These are phyloP conservation scores for Ariolimax columbianus DNA, from an alignment of 2,888 invertebrate genomes.

Conservation along the genomic window DNA sequence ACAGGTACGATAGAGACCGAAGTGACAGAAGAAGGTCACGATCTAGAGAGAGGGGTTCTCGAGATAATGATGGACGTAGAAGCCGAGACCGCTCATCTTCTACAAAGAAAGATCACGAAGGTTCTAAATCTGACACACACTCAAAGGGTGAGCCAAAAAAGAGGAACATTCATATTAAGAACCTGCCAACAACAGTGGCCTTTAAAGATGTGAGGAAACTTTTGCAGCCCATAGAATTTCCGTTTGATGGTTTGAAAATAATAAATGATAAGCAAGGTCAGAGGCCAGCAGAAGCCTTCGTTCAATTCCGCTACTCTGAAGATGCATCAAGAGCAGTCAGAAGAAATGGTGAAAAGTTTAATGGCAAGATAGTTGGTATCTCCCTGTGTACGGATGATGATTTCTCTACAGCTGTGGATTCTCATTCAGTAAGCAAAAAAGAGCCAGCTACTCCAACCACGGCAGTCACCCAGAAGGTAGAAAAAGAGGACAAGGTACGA, in stretches of 20 bases:
- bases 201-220: slow-evolving; percentile 90
- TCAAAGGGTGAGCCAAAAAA: slow-evolving; percentile 1
- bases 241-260: slow-evolving; percentile 90
- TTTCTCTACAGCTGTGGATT: slow-evolving; percentile 88
- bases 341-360: slow-evolving; percentile 83
- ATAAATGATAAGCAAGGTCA: slow-evolving; percentile 89
- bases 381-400: slow-evolving; percentile 85
- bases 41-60: slow-evolving; percentile 35
- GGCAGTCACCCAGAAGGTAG: not conserved
- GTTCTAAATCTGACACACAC: slow-evolving; percentile 20
- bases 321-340: slow-evolving; percentile 86
- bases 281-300: slow-evolving; percentile 87
- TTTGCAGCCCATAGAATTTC: slow-evolving; percentile 87
- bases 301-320: slow-evolving; percentile 86
- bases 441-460: not conserved
- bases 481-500: slow-evolving; percentile 8
- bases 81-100: slow-evolving; percentile 45
- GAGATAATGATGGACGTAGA: slow-evolving; percentile 36
- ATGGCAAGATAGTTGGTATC: slow-evolving; percentile 85
- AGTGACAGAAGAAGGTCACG: slow-evolving; percentile 50
- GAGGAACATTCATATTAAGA: slow-evolving; percentile 49
- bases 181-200: slow-evolving; percentile 85
- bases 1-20: slow-evolving; percentile 47
- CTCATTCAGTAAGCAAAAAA: slow-evolving; percentile 56
- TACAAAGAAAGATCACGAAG: slow-evolving; percentile 37